Conservation (phyloP, 2,113 vertebrate genomes). For the Anolis sagrei region DNA sequence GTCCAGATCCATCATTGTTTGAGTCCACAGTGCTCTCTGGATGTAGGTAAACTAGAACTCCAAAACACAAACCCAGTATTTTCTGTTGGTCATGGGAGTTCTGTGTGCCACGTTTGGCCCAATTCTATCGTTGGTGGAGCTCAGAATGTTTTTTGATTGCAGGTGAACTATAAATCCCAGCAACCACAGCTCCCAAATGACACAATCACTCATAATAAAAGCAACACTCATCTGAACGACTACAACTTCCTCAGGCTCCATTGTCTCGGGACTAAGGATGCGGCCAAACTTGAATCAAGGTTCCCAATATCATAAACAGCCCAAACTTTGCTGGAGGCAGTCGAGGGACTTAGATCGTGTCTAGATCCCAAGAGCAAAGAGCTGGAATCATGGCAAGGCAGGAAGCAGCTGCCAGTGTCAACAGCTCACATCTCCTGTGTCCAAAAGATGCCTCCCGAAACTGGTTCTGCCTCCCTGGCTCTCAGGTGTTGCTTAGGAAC, state of each 20-base stretch:
- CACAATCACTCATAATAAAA: too few species aligned
- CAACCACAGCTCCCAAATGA: too few species aligned
- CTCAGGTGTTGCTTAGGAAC: conserved; percentile 54
- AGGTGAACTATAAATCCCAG: too few species aligned
- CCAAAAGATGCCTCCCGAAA: conserved; percentile 43
- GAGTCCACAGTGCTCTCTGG: too few species aligned
- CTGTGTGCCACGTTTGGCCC: too few species aligned
- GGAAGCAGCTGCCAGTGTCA: conserved; percentile 33
- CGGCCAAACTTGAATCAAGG: neutral
- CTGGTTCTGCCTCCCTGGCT: conserved; percentile 60
- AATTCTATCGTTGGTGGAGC: too few species aligned
- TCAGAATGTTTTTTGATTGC: too few species aligned
- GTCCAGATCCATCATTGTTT: too few species aligned
- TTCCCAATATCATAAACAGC: neutral
- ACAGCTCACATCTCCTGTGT: conserved; percentile 31
- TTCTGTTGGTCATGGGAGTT: too few species aligned
- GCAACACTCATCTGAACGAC: neutral
- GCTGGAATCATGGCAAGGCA: too few species aligned
- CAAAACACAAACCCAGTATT: too few species aligned
- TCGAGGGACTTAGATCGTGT: neutral
- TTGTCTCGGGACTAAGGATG: neutral
- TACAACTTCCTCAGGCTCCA: neutral
- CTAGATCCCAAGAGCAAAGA: neutral
- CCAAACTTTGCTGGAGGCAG: neutral
- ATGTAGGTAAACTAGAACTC: too few species aligned